A percentile compares a stretch with the other conserved stretches of the same genome.
Evolutionary conservation across 2,113 vertebrate species (phyloP).

Genomic region (Trogon surrucura): DNA sequence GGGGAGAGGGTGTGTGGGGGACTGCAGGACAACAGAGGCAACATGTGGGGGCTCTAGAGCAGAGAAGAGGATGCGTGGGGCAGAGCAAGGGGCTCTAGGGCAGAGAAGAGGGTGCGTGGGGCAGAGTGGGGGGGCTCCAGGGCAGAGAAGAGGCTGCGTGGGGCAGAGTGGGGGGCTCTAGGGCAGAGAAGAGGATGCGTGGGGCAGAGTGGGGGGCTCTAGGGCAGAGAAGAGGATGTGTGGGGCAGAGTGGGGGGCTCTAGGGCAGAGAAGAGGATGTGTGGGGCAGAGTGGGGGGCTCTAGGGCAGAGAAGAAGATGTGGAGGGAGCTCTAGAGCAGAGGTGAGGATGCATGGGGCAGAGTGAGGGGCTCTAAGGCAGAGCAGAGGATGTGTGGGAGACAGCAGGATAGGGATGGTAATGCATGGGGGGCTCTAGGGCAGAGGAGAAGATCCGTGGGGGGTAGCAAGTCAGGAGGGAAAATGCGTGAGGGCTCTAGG

Average conservation of each 20-base stretch:
- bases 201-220: not conserved
- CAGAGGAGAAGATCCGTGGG: not conserved
- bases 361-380: not conserved
- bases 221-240: not conserved
- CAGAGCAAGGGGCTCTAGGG: no score
- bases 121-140: no score
- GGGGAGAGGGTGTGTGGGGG: not conserved
- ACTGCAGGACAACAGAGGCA: not conserved
- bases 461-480: no score
- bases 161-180: no score
- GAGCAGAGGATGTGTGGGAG: not conserved
- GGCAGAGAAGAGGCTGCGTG: no score
- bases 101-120: no score
- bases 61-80: not conserved
- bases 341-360: not conserved
- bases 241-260: no score
- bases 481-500: no score
- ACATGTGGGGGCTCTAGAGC: not conserved
- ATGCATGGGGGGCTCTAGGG: not conserved
- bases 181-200: not conserved
- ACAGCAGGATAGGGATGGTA: no score
- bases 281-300: no score
- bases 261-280: no score
- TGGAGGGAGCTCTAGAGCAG: not conserved
- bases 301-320: no score